Evolutionary conservation across 2,888 invertebrate species (phyloP).

Genomic region (Agrotis exclamationis): DNA sequence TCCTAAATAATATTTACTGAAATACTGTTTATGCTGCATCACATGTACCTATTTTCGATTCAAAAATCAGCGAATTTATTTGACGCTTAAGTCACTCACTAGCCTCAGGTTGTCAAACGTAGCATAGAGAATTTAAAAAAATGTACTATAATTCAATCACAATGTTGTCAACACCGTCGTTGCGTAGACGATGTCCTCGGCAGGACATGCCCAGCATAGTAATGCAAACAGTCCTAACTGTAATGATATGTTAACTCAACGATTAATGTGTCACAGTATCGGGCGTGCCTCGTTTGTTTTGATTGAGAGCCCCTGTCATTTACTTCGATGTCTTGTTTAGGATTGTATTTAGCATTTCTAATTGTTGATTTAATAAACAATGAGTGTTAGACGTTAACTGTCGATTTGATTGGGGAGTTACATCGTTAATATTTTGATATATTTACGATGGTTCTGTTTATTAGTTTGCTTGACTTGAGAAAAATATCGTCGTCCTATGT

Average conservation of each 20-base stretch:
- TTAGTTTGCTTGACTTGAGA: not conserved
- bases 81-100: too few relatives aligned
- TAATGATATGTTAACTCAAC: slow-evolving; percentile 66
- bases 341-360: slow-evolving; percentile 53
- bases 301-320: slow-evolving; percentile 63
- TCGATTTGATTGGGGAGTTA: slow-evolving; percentile 38
- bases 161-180: slow-evolving; percentile 56
- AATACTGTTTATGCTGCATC: too few relatives aligned
- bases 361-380: slow-evolving; percentile 49
- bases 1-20: too few relatives aligned
- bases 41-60: too few relatives aligned
- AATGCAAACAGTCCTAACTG: slow-evolving; percentile 60
- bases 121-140: slow-evolving; percentile 2
- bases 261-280: slow-evolving; percentile 62
- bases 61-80: too few relatives aligned
- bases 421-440: not conserved
- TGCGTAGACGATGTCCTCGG: slow-evolving; percentile 67
- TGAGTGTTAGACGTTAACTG: slow-evolving; percentile 29
- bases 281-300: slow-evolving; percentile 58
- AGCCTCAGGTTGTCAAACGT: too few relatives aligned
- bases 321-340: slow-evolving; percentile 51
- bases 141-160: slow-evolving; percentile 30
- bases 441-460: not conserved
- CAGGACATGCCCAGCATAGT: slow-evolving; percentile 58
- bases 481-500: not conserved